phyloP scores from a whole-genome alignment of 2,797 vertebrate species.

The Selene dorsalis region DNA sequence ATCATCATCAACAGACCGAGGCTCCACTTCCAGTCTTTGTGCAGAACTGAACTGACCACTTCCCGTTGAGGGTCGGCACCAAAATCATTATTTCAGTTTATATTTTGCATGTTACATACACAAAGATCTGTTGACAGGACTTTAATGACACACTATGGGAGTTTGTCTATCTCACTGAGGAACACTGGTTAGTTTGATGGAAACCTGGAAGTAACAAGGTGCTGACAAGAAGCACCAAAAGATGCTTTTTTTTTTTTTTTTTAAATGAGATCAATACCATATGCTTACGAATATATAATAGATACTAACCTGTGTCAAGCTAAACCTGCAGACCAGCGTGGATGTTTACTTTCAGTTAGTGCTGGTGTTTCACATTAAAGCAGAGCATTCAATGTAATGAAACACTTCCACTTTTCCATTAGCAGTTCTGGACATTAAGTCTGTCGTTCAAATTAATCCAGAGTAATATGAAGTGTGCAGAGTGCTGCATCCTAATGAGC shows the following conservation, averaged over 20 bases:
- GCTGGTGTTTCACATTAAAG: background rate
- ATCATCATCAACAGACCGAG: too few species aligned
- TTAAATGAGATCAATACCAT: too few species aligned
- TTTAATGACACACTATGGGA: too few species aligned
- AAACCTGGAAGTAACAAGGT: background rate
- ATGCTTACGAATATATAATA: too few species aligned
- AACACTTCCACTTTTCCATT: background rate
- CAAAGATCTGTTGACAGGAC: too few species aligned
- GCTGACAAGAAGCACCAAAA: too few species aligned
- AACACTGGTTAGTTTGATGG: background rate
- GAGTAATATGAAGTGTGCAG: background rate
- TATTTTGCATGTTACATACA: background rate
- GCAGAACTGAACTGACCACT: too few species aligned
- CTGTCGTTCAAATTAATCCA: background rate
- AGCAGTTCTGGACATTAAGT: background rate
- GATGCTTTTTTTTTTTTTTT: too few species aligned
- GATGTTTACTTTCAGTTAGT: background rate
- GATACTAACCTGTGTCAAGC: background rate
- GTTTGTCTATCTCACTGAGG: too few species aligned
- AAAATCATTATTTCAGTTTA: background rate
- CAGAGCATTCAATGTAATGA: background rate
- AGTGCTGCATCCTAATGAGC: slow-evolving; percentile 39
- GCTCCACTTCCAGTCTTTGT: too few species aligned
- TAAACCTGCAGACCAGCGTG: background rate
- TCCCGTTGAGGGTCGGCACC: too few species aligned